Conservation (phyloP, 2,797 vertebrate genomes). For the Micromesistius poutassou region DNA sequence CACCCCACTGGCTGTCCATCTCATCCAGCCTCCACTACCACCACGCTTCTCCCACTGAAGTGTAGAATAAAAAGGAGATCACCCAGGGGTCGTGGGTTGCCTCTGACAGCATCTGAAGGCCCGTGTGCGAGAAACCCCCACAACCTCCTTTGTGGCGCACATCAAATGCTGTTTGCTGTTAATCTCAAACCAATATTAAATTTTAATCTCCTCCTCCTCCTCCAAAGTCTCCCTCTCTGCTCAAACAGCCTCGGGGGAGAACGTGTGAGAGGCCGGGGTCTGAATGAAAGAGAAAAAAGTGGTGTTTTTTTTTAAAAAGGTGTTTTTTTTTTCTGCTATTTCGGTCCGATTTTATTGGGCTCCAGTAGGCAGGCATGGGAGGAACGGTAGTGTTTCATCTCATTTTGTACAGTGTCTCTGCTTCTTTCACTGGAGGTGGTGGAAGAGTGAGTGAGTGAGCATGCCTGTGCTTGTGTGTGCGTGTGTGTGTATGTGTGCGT, state of each 20-base stretch:
- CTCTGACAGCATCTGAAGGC: conserved; percentile 68
- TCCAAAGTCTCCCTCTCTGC: conserved; percentile 61
- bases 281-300: conserved; percentile 75
- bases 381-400: conserved; percentile 50
- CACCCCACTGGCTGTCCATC: conserved; percentile 49
- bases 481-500: not conserved
- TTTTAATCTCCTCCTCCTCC: conserved; percentile 78
- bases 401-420: conserved; percentile 71
- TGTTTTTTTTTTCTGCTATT: conserved; percentile 53
- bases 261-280: conserved; percentile 47
- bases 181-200: conserved; percentile 79
- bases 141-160: conserved; percentile 77
- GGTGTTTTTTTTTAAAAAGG: conserved; percentile 69
- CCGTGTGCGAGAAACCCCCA: conserved; percentile 26
- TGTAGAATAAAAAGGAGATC: conserved; percentile 49
- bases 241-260: conserved; percentile 77
- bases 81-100: conserved; percentile 62
- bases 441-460: conserved; percentile 1
- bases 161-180: conserved; percentile 81
- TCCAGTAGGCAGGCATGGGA: conserved; percentile 58
- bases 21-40: conserved; percentile 49
- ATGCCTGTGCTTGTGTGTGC: not conserved
- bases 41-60: conserved; percentile 56
- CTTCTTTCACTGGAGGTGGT: conserved; percentile 66
- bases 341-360: conserved; percentile 58